Conservation (phyloP, 2,888 invertebrate species). For the Galerucella calmariensis region DNA sequence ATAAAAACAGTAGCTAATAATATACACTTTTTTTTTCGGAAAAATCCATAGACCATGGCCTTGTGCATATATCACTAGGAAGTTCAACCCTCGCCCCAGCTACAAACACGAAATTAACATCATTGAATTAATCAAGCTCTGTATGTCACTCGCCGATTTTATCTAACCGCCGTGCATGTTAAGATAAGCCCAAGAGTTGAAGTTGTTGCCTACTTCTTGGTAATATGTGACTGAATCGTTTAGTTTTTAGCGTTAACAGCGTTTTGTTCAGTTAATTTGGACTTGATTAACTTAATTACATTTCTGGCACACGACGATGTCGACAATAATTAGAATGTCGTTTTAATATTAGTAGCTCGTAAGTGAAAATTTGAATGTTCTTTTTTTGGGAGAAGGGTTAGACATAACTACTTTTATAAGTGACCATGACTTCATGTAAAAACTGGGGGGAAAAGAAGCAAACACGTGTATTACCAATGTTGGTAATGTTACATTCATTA, state of each 20-base stretch:
- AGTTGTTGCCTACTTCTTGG: constrained; percentile 9
- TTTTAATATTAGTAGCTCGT: not conserved
- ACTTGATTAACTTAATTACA: constrained; percentile 13
- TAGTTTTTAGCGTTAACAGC: not conserved
- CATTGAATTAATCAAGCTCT: constrained; percentile 10
- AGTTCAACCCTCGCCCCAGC: not conserved
- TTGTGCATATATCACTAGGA: not conserved
- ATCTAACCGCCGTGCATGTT: constrained; percentile 6
- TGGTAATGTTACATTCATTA: no score
- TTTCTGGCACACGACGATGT: constrained; percentile 1
- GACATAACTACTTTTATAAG: no score
- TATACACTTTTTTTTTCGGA: not conserved
- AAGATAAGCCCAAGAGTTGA: not conserved
- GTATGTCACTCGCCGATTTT: constrained; percentile 10
- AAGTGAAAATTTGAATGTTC: not conserved
- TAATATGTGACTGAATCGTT: constrained; percentile 15
- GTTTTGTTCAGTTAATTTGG: constrained; percentile 4
- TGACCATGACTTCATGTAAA: no score
- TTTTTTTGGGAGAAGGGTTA: not conserved
- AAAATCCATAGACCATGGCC: not conserved
- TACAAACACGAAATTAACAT: constrained; percentile 6
- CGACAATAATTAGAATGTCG: not conserved
- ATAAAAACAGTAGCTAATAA: no score
- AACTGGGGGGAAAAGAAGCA: no score
- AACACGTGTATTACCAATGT: no score